A percentile compares a stretch with the other conserved stretches of the same genome.
Conservation (phyloP, 53 echinoderm and acorn worm species). For the Stichopus horrens region DNA sequence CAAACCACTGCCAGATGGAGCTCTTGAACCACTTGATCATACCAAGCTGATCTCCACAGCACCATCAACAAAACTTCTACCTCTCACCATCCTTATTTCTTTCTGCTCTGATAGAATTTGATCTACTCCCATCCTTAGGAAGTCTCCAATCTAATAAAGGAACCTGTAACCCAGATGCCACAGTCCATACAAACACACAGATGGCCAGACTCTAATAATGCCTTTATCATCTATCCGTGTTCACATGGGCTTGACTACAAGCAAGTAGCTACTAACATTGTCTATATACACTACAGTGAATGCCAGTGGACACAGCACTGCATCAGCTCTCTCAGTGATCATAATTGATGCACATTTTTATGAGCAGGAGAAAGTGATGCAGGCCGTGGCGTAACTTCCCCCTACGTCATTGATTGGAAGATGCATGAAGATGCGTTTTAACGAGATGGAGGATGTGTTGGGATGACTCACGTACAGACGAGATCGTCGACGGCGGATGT, state of each 20-base stretch:
- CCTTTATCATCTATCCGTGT: background rate
- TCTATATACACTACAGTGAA: too few species aligned
- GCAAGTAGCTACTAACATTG: too few species aligned
- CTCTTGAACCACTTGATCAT: too few species aligned
- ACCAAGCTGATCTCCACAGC: too few species aligned
- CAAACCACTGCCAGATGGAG: too few species aligned
- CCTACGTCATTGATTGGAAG: background rate
- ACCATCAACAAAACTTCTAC: too few species aligned
- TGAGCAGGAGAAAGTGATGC: background rate
- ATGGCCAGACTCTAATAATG: background rate
- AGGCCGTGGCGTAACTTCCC: background rate
- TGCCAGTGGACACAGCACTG: background rate
- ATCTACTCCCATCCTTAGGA: background rate
- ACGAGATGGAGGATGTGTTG: constrained; percentile 11
- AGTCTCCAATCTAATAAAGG: background rate
- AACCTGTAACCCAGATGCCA: background rate
- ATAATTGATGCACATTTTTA: constrained; percentile 38
- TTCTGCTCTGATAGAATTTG: background rate
- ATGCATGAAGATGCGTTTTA: background rate
- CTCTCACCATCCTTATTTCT: background rate
- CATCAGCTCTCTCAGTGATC: background rate
- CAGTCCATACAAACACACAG: background rate
- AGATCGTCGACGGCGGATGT: background rate
- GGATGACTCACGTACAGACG: constrained; percentile 16
- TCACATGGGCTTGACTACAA: too few species aligned